Evolutionary conservation across 2,888 invertebrate species (phyloP), one percentile per base, ranked within the genome.

Genomic region (Limnephilus marmoratus): DNA sequence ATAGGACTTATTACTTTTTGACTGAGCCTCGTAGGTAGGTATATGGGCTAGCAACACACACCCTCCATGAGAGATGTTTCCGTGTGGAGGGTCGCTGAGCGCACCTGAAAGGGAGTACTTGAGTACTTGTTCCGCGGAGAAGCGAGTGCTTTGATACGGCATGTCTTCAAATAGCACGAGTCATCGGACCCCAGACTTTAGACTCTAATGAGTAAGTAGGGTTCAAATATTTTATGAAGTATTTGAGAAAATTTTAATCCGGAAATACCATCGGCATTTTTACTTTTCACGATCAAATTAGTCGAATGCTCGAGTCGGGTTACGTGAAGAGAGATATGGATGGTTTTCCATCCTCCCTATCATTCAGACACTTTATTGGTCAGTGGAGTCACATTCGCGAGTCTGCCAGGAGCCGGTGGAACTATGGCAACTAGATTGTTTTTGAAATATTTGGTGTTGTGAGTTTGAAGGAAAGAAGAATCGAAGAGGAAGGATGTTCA

Each of bases 21-120:
- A 31, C 31, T 2, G 31, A 31, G 1, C 31, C 31, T 31, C 31
- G 7, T 68, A 53, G 53, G 53, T 18, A 53, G 5, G 53, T 18
- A 53, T 15, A 24, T 18, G 5, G 24, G 68, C 68, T 68, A 24
- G 68, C 68, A 68, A 85, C 29, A n/a, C 86, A 41, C 80, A 24
- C 80, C 34, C 87, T 68, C n/a, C 18, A 53, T 49, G 45, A 86
- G 86, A 86, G 37, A 68, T 87, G 87, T 87, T 68, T 53, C 88
- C 34, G 34, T 68, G 80, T 80, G 41, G 41, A 80, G 45, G 18
- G 15, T 2, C 29, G 45, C 45, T 45, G 88, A 34, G 37, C 80
- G 24, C 81, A 31, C 80, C 37, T 89, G 88, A 89, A 89, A 37
- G 88, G 80, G 88, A 80, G 80, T 37, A 37, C 37, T 68, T 68